phyloP scores from a whole-genome alignment of 1,140 invertebrate species.

The Archivesica marissinica region DNA sequence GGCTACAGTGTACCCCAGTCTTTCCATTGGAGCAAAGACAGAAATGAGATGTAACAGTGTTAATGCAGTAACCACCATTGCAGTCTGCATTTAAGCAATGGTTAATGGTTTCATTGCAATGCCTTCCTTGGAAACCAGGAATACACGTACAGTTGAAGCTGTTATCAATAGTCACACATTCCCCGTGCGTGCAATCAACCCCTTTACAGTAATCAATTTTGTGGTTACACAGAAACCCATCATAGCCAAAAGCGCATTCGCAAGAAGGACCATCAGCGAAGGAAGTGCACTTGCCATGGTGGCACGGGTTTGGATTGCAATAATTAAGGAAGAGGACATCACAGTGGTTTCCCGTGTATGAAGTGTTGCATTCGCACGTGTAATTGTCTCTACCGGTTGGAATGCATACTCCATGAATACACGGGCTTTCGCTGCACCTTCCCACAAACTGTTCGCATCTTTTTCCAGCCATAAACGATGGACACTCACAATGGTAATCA shows the following conservation, averaged over 20 bases:
- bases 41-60: slow-evolving; percentile 66
- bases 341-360: slow-evolving; percentile 33
- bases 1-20: slow-evolving; percentile 70
- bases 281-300: slow-evolving; percentile 14
- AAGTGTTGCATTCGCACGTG: slow-evolving; percentile 33
- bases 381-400: slow-evolving; percentile 26
- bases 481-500: slow-evolving; percentile 36
- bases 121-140: slow-evolving; percentile 63
- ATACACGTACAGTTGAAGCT: slow-evolving; percentile 14
- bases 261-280: slow-evolving; percentile 18
- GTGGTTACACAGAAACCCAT: slow-evolving; percentile 31
- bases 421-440: slow-evolving; percentile 21
- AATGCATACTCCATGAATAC: slow-evolving; percentile 24
- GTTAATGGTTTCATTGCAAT: slow-evolving; percentile 40
- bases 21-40: slow-evolving; percentile 94
- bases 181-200: slow-evolving; percentile 52
- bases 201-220: slow-evolving; percentile 58
- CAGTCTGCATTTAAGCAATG: slow-evolving; percentile 46
- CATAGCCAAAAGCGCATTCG: slow-evolving; percentile 34
- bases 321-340: slow-evolving; percentile 25
- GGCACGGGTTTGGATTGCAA: slow-evolving; percentile 39
- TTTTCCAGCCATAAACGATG: slow-evolving; percentile 15
- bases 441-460: slow-evolving; percentile 18
- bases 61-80: slow-evolving; percentile 62
- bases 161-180: slow-evolving; percentile 27